Evolutionary conservation across 2,113 vertebrate genomes (phyloP), one percentile per base, ranked within the genome.

Genomic region (Cervus canadensis): DNA sequence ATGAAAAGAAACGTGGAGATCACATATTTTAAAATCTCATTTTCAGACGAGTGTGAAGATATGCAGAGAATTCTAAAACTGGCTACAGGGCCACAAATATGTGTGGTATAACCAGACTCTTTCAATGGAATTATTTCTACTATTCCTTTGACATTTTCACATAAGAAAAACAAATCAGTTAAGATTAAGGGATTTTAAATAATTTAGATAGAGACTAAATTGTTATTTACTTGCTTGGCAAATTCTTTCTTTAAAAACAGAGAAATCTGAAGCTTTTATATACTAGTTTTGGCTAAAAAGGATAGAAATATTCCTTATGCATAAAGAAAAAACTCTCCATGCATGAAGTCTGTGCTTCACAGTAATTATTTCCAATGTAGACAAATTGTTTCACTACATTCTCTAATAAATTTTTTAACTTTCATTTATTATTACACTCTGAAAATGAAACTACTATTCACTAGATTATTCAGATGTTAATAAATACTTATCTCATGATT

Each of bases 1-100:
- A 92, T 94, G 78, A 87, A 93, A 96, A 96, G 67, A 87, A 93
- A 97, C 25, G 59, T 30, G 74, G 26, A 96, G 60, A 74, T 91
- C 23, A 81, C 79, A 13, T 87, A 93, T 95, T 96, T 91, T 74
- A 94, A 96, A 86, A 79, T 94, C 28, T 85, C 52, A 89, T 90
- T 95, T 98, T 96, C 84, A 96, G 71, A 93, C 33, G 23, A 79
- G 25, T n/a, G 57, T 30, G 3, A 21, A 95, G 71, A 81, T 91
- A 93, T 28, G 14, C 33, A 96, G 43, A 87, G 15, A 91, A 95
- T 84, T 78, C 86, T 79, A 94, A 96, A 96, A 74, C 79, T 40
- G 6, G 45, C 78, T 94, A 59, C 0, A 87, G 17, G 6, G 16
- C 15, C 12, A 93, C 4, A 52, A 79, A 57, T 11, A 78, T 33